Conservation (phyloP, 2,888 invertebrate genomes). For the Chrysodeixis includens region DNA sequence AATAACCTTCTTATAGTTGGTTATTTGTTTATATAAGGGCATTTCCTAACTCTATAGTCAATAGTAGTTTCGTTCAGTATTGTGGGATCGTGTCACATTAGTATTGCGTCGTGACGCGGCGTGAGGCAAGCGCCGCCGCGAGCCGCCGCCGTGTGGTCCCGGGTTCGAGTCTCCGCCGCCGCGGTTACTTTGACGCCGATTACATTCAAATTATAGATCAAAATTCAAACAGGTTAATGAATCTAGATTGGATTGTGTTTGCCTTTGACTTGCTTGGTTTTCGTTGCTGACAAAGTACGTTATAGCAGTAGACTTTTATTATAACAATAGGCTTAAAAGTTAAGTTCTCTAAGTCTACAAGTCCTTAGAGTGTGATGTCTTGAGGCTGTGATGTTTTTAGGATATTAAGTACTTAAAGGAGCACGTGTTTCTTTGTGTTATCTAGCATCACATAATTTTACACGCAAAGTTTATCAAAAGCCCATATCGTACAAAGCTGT, state of each 20-base stretch:
- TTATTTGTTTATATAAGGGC: background rate
- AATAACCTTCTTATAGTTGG: background rate
- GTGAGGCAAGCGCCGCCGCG: constrained; percentile 13
- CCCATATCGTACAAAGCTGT: no score
- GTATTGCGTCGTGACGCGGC: constrained; percentile 26
- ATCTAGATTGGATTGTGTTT: background rate
- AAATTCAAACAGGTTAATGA: background rate
- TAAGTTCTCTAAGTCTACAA: background rate
- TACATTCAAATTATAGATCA: constrained; percentile 10
- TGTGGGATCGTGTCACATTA: constrained; percentile 27
- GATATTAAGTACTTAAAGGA: no score
- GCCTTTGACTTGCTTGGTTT: background rate
- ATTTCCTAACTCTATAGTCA: background rate
- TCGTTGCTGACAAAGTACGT: background rate
- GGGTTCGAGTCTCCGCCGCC: constrained; percentile 18
- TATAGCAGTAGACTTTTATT: background rate
- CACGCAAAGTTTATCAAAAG: no score
- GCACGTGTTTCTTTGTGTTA: no score
- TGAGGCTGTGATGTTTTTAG: no score
- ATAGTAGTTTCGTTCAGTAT: constrained; percentile 19
- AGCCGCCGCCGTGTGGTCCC: constrained; percentile 12
- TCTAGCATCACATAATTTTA: no score
- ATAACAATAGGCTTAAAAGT: background rate
- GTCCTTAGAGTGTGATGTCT: no score
- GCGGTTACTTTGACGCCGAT: constrained; percentile 2